A percentile compares a stretch with the other conserved stretches of the same genome.
Evolutionary conservation across 1,140 invertebrate species (phyloP).

Genomic region (Drosophila nigromelanica): DNA sequence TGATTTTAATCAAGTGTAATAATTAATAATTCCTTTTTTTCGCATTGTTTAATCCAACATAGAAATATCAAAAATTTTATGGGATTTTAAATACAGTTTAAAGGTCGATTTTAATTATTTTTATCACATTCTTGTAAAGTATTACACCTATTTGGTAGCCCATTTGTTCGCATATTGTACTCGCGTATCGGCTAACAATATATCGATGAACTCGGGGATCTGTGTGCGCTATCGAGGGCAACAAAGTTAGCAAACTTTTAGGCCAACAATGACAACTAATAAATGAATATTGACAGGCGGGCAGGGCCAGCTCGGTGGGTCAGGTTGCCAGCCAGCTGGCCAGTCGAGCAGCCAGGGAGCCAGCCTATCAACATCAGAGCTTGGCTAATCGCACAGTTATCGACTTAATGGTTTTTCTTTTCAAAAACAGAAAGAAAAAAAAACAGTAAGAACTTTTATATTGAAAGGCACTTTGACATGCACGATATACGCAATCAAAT

Average conservation of each 20-base stretch:
- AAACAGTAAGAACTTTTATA: slow-evolving; percentile 29
- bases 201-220: not conserved
- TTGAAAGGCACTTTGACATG: slow-evolving; percentile 72
- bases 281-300: slow-evolving; percentile 78
- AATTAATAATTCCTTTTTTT: too few relatives aligned
- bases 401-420: slow-evolving; percentile 75
- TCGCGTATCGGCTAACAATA: not conserved
- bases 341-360: not conserved
- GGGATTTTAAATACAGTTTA: not conserved
- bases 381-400: slow-evolving; percentile 79
- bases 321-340: slow-evolving; percentile 30
- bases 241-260: slow-evolving; percentile 26
- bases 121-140: not conserved
- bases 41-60: too few relatives aligned
- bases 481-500: slow-evolving; percentile 48
- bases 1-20: too few relatives aligned
- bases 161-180: not conserved
- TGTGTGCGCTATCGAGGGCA: not conserved
- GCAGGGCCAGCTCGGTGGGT: slow-evolving; percentile 23
- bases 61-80: too few relatives aligned
- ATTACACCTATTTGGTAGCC: not conserved
- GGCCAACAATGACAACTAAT: slow-evolving; percentile 63
- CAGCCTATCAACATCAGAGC: slow-evolving; percentile 70
- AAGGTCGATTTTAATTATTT: not conserved
- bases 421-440: slow-evolving; percentile 13